Evolutionary conservation across 2,797 vertebrate genomes (phyloP).

Genomic region (Periparus ater): DNA sequence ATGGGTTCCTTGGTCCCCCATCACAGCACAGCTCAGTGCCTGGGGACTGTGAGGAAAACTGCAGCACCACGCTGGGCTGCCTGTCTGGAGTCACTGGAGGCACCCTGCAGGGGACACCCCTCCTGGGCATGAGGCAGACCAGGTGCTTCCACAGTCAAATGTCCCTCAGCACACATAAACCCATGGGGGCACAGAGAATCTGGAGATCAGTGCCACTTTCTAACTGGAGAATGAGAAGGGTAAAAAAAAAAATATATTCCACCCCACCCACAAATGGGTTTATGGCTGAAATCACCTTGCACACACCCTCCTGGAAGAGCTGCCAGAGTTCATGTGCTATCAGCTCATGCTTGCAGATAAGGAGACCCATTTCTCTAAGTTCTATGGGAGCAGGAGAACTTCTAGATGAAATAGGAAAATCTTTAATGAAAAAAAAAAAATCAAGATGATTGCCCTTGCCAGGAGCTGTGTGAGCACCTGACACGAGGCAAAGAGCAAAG

Average conservation of each 20-base stretch:
- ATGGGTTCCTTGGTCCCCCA: background rate
- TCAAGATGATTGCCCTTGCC: background rate
- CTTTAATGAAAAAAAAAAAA: background rate
- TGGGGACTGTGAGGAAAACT: background rate
- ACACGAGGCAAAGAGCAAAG: background rate
- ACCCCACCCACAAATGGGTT: background rate
- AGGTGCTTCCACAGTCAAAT: background rate
- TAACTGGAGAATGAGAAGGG: background rate
- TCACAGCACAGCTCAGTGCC: rapidly evolving
- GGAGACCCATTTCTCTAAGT: background rate
- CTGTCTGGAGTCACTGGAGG: background rate
- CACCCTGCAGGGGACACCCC: background rate
- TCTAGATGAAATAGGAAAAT: background rate
- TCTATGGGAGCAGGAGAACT: background rate
- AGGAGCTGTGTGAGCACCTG: background rate
- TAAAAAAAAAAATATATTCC: background rate
- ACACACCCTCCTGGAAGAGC: slow-evolving; percentile 8
- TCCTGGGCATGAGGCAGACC: background rate
- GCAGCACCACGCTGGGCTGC: background rate
- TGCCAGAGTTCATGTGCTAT: slow-evolving; percentile 36
- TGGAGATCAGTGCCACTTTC: background rate
- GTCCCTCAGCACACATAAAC: background rate
- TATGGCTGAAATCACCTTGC: slow-evolving; percentile 31
- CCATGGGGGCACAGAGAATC: background rate
- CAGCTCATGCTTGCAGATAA: slow-evolving; percentile 4